Percentiles rank a stretch among this genome's conserved stretches.
phyloP scores from a whole-genome alignment of 2,113 vertebrate species.

The Xenotilapia caudafasciata region DNA sequence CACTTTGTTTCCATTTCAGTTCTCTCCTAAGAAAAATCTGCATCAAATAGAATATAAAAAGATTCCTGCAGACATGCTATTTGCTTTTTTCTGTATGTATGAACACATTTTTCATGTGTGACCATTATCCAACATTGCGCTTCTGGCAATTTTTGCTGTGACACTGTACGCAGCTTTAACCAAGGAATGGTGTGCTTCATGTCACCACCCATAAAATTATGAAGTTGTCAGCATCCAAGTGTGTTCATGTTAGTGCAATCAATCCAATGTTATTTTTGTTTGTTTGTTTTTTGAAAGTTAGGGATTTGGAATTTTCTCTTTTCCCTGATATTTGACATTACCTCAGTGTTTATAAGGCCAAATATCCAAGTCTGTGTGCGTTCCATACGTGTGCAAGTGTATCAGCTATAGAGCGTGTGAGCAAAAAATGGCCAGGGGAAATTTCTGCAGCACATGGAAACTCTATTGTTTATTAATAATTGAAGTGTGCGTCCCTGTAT shows the following conservation, averaged over 20 bases:
- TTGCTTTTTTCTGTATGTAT: not conserved
- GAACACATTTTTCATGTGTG: not conserved
- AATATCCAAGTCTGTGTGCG: not conserved
- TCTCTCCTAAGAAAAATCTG: constrained; percentile 24
- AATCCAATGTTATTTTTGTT: not conserved
- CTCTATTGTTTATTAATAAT: constrained; percentile 75
- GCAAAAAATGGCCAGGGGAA: constrained; percentile 54
- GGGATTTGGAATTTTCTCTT: not conserved
- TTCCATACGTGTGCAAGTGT: not conserved
- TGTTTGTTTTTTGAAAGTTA: not conserved
- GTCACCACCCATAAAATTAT: constrained; percentile 15
- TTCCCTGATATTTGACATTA: not conserved
- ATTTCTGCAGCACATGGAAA: constrained; percentile 68
- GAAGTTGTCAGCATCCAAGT: not conserved
- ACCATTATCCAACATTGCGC: constrained; percentile 42
- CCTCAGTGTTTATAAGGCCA: not conserved
- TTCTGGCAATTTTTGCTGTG: constrained; percentile 39
- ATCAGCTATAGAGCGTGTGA: constrained; percentile 11
- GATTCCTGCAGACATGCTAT: constrained; percentile 27
- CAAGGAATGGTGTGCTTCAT: constrained; percentile 15
- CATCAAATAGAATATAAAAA: constrained; percentile 36
- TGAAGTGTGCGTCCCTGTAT: constrained; percentile 67
- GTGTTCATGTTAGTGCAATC: not conserved
- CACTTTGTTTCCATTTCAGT: constrained; percentile 33
- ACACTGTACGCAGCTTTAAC: constrained; percentile 20